Evolutionary conservation across 2,113 vertebrate species (phyloP).

Genomic region (Scomber colias): DNA sequence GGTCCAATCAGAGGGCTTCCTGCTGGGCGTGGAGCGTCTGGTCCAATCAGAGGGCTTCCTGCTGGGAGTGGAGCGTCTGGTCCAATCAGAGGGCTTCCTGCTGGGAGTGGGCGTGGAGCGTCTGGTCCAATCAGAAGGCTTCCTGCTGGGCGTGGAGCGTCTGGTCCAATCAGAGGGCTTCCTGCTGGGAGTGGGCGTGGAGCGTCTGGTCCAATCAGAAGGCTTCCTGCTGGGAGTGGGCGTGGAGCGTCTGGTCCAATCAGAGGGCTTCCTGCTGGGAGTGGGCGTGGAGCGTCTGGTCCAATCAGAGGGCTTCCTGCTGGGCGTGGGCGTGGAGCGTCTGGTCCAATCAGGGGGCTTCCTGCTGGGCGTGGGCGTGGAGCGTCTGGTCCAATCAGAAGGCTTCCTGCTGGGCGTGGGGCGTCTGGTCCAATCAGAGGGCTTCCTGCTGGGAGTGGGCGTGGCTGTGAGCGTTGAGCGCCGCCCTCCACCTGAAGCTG

Average conservation of each 20-base stretch:
- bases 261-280: background rate
- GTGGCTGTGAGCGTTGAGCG: conserved; percentile 1
- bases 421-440: conserved; percentile 9
- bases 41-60: background rate
- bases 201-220: no score
- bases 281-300: background rate
- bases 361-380: background rate
- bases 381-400: background rate
- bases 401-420: no score
- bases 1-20: background rate
- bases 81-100: background rate
- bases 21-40: background rate
- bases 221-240: background rate
- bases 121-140: background rate
- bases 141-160: background rate
- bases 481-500: conserved; percentile 20
- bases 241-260: no score
- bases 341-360: background rate
- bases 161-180: conserved; percentile 1
- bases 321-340: background rate
- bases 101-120: background rate
- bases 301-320: background rate
- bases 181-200: background rate
- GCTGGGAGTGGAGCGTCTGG: background rate
- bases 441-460: background rate